A percentile compares a stretch with the other conserved stretches of the same genome.
These are phyloP conservation scores for Ophion ellenae DNA, from an alignment of 2,888 invertebrate species.

Conservation along the genomic window DNA sequence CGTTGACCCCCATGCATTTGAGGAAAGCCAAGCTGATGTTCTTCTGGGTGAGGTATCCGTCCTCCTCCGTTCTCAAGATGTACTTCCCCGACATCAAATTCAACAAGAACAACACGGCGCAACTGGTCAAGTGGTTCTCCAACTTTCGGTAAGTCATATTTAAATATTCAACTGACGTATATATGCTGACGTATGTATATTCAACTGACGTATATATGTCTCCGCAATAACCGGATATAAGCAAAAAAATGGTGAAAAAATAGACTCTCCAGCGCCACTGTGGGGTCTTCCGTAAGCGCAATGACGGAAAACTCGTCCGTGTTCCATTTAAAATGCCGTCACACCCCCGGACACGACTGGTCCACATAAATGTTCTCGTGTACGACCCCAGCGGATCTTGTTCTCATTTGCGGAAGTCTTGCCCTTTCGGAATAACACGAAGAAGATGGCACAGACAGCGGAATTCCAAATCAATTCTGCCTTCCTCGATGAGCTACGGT, in stretches of 20 bases:
- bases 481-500: not conserved
- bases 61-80: slow-evolving; percentile 99
- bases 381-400: not conserved
- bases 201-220: not conserved
- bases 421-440: slow-evolving; percentile 16
- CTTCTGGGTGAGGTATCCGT: slow-evolving; percentile 99
- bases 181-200: not conserved
- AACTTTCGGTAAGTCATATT: slow-evolving; percentile 94
- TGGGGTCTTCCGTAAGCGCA: not conserved
- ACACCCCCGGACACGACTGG: slow-evolving; percentile 2
- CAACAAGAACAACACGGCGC: slow-evolving; percentile 99
- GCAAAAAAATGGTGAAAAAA: not conserved
- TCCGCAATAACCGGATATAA: not conserved
- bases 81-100: slow-evolving; percentile 99
- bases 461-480: not conserved
- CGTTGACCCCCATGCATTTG: slow-evolving; percentile 99
- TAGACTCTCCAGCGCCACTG: not conserved
- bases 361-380: not conserved
- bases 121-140: slow-evolving; percentile 99
- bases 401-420: not conserved
- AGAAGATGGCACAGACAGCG: not conserved
- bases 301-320: not conserved
- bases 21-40: slow-evolving; percentile 99
- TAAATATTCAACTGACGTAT: slow-evolving; percentile 26
- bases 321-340: slow-evolving; percentile 6